Percentiles rank a stretch among this genome's conserved stretches.
Conservation (phyloP, 2,888 invertebrate species). For the Xylophagus ater region DNA sequence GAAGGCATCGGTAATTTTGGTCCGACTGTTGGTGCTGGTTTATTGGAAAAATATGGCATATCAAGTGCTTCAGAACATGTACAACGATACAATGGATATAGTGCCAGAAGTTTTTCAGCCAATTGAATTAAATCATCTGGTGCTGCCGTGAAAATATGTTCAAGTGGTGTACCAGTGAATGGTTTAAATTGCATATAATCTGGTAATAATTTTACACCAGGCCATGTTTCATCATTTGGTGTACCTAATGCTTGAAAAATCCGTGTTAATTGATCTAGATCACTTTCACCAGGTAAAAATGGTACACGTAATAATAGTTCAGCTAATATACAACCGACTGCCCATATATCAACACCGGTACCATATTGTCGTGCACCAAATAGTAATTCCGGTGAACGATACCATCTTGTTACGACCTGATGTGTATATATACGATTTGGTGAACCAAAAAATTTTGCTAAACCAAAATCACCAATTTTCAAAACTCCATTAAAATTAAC, state of each 20-base stretch:
- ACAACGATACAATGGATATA: slow-evolving; percentile 74
- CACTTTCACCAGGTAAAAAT: slow-evolving; percentile 92
- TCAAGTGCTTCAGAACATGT: slow-evolving; percentile 74
- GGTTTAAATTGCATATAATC: slow-evolving; percentile 90
- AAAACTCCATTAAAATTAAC: slow-evolving; percentile 84
- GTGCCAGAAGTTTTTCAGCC: slow-evolving; percentile 60
- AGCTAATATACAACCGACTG: slow-evolving; percentile 94
- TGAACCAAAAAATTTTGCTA: slow-evolving; percentile 95
- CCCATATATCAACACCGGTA: slow-evolving; percentile 97
- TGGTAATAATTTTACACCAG: slow-evolving; percentile 65
- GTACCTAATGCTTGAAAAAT: slow-evolving; percentile 94
- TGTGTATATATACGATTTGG: slow-evolving; percentile 93
- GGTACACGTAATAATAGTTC: slow-evolving; percentile 85
- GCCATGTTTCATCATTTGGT: slow-evolving; percentile 87
- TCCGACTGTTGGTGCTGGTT: slow-evolving; percentile 78
- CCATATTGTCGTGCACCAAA: slow-evolving; percentile 94
- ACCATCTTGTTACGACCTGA: slow-evolving; percentile 95
- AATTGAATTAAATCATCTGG: slow-evolving; percentile 80
- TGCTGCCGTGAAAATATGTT: slow-evolving; percentile 92
- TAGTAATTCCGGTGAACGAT: slow-evolving; percentile 84
- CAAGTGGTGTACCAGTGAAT: slow-evolving; percentile 70
- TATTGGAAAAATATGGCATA: slow-evolving; percentile 84
- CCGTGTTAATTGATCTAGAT: slow-evolving; percentile 88
- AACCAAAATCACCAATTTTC: slow-evolving; percentile 98
- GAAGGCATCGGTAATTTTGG: slow-evolving; percentile 55